Evolutionary conservation across 2,113 vertebrate species (phyloP).

Genomic region (Malurus alboscapulatus): DNA sequence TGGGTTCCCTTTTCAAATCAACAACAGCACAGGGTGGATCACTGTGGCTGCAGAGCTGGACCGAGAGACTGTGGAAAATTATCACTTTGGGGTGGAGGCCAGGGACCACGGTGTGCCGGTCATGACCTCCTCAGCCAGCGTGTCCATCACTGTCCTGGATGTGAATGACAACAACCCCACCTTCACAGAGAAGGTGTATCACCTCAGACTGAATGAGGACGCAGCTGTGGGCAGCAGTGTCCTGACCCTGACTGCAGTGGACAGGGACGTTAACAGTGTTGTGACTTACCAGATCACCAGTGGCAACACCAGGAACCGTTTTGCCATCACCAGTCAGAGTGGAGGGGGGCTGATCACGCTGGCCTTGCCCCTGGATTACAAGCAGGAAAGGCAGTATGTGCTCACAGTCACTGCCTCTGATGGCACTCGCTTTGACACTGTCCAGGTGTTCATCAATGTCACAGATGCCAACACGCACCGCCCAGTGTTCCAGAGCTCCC

Average conservation of each 20-base stretch:
- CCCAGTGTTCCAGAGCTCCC: conserved; percentile 92
- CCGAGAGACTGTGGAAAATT: conserved; percentile 87
- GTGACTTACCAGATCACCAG: conserved; percentile 97
- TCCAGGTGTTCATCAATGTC: conserved; percentile 93
- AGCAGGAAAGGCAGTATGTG: conserved; percentile 94
- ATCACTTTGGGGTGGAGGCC: conserved; percentile 91
- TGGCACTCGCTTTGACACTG: conserved; percentile 86
- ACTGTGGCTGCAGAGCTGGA: conserved; percentile 87
- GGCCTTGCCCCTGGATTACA: conserved; percentile 94
- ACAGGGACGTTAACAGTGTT: conserved; percentile 91
- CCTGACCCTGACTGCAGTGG: conserved; percentile 86
- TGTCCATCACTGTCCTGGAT: conserved; percentile 90
- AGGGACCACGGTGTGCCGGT: conserved; percentile 85
- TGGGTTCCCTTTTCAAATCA: conserved; percentile 89
- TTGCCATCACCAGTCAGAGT: conserved; percentile 94
- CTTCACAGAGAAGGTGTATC: conserved; percentile 89
- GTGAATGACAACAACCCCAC: conserved; percentile 93
- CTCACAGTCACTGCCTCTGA: conserved; percentile 92
- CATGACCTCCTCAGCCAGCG: conserved; percentile 93
- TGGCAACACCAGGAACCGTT: conserved; percentile 95
- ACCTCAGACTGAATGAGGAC: conserved; percentile 92
- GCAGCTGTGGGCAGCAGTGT: conserved; percentile 91
- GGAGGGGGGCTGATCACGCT: conserved; percentile 91
- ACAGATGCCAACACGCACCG: conserved; percentile 96
- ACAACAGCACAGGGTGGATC: conserved; percentile 96